Base-by-base conservation (phyloP, 2,888 invertebrate species). In the Melieria crassipennis region DNA sequence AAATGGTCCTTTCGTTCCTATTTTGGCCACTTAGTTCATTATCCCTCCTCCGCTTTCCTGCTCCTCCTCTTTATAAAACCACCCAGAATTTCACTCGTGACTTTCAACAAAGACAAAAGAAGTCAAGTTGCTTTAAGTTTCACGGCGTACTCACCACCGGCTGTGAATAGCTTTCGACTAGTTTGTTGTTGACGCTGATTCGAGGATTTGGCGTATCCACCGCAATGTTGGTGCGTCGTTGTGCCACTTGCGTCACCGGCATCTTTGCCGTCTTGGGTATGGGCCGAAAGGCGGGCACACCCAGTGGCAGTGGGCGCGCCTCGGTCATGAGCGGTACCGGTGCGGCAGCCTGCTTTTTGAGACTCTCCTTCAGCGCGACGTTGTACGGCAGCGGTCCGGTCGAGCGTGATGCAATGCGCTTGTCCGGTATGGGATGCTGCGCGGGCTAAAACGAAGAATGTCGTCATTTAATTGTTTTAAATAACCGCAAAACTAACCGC, bases 241-340 rank as follows among this genome's bases (percentile, higher is more conserved):
- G 80, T 9, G 83, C 83, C 45, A 69, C 61, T 68, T 70, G 79
- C 46, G 70, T 42, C 1, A 45, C 7, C 7, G 60, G 62, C 6
- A 69, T 63, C n/a, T 66, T 47, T 4, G 63, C 60, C 0, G 67
- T 55, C 43, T 92, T 90, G 58, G 94, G 93, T 75, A 94, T 88
- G 0, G 94, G 94, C 81, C 90, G 92, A 86, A 95, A 95, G 0
- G 93, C 91, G 48, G 95, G 95, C 7, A 95, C 91, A 7, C 90
- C 90, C 86, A 90, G 87, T 4, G 89, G 88, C 78, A 89, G 83
- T 0, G 89, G 89, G 66, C 89, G 89, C 1, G 89, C 90, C 83
- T 90, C 87, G 11, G 90, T 85, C 86, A 87, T 85, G 1, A 85
- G 76, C 50, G 78, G 80, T 4, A 73, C 71, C 42, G 76, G 78